These are phyloP conservation scores for Druceiella hillmani DNA, from an alignment of 2,888 invertebrate genomes.

Conservation along the genomic window DNA sequence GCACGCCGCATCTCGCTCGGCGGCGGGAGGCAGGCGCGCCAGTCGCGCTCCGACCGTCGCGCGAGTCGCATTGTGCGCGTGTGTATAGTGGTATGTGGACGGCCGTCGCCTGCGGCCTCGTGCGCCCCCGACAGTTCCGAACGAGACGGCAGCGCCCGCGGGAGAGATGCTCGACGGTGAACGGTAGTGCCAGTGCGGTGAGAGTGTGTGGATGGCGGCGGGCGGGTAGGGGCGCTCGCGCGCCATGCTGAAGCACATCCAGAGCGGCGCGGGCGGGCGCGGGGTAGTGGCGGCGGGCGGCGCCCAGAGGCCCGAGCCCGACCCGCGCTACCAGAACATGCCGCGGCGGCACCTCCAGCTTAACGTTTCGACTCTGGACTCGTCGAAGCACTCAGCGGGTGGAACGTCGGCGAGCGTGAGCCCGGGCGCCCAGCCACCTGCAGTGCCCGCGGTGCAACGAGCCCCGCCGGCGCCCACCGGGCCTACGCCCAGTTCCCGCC, in stretches of 20 bases:
- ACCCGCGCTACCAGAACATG: conserved; percentile 47
- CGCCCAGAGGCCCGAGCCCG: conserved; percentile 41
- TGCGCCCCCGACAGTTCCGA: conserved; percentile 24
- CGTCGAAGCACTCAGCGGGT: conserved; percentile 59
- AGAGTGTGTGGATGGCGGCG: conserved; percentile 31
- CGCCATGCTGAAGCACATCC: conserved; percentile 70
- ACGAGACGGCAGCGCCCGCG: background rate
- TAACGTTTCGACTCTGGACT: conserved; percentile 62
- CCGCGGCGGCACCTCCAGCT: conserved; percentile 59
- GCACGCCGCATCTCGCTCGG: background rate
- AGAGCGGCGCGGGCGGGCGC: conserved; percentile 47
- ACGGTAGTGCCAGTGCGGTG: conserved; percentile 22
- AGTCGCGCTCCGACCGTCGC: conserved; percentile 37
- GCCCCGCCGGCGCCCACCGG: conserved; percentile 32
- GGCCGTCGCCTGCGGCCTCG: conserved; percentile 25
- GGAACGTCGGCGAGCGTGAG: conserved; percentile 53
- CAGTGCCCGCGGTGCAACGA: conserved; percentile 20
- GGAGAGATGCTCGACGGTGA: background rate
- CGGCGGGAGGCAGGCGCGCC: conserved; percentile 29
- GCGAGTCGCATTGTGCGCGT: conserved; percentile 24
- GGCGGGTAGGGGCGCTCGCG: conserved; percentile 39
- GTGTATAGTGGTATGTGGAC: background rate
- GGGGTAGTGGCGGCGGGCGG: conserved; percentile 34
- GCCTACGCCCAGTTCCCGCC: conserved; percentile 29
- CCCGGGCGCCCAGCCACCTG: conserved; percentile 44